These are phyloP conservation scores for Habroteleia sp. DNA, from an alignment of 2,888 invertebrate species.

Conservation along the genomic window DNA sequence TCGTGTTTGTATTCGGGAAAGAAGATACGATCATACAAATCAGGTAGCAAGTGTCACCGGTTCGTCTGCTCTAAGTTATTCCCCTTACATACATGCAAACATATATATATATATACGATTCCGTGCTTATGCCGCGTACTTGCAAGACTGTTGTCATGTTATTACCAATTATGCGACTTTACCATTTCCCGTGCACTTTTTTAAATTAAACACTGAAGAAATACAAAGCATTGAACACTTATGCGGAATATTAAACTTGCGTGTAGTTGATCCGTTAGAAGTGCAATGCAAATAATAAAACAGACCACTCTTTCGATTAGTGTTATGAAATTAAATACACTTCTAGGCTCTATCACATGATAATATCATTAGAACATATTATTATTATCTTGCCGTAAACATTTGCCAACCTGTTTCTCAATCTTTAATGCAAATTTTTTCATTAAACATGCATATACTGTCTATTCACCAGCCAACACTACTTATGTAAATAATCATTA, in stretches of 20 bases:
- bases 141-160: slow-evolving; percentile 40
- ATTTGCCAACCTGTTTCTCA: no score
- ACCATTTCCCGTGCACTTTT: slow-evolving; percentile 38
- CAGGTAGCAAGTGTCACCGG: slow-evolving; percentile 32
- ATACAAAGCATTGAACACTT: slow-evolving; percentile 7
- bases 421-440: no score
- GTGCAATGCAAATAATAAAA: slow-evolving; percentile 23
- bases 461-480: no score
- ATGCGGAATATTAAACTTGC: slow-evolving; percentile 21
- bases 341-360: slow-evolving; percentile 15
- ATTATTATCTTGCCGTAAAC: no score
- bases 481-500: no score
- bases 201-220: slow-evolving; percentile 31
- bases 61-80: slow-evolving; percentile 27
- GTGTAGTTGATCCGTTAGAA: slow-evolving; percentile 9
- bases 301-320: slow-evolving; percentile 3
- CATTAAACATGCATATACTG: no score
- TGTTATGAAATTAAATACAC: slow-evolving; percentile 32
- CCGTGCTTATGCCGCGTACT: not conserved
- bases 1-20: slow-evolving; percentile 42
- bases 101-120: slow-evolving; percentile 7
- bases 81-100: no score
- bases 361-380: no score
- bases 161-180: slow-evolving; percentile 49
- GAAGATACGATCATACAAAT: slow-evolving; percentile 45